phyloP scores from a whole-genome alignment of 2,888 invertebrate genomes.

The Xestia sexstrigata region DNA sequence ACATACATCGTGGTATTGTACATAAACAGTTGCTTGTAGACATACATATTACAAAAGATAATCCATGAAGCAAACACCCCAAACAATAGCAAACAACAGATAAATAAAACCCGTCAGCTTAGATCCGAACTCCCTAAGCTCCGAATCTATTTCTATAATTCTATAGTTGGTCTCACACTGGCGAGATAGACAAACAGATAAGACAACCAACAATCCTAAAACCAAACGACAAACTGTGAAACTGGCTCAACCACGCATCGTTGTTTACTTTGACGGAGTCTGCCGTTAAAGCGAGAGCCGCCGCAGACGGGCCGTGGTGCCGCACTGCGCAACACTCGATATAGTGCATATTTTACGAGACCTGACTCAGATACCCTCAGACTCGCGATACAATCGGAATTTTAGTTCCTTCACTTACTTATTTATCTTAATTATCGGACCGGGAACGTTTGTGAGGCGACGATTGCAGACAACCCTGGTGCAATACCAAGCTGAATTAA shows the following conservation, averaged over 20 bases:
- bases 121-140: constrained; percentile 56
- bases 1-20: background rate
- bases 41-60: constrained; percentile 28
- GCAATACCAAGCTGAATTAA: constrained; percentile 61
- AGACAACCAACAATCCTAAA: constrained; percentile 65
- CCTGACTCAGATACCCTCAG: constrained; percentile 71
- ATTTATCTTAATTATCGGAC: constrained; percentile 68
- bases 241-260: constrained; percentile 79
- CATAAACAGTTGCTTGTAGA: background rate
- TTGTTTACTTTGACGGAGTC: constrained; percentile 84
- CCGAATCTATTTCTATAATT: constrained; percentile 65
- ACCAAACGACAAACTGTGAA: constrained; percentile 76
- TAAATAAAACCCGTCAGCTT: constrained; percentile 53
- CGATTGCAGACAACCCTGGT: constrained; percentile 60
- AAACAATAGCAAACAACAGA: constrained; percentile 37
- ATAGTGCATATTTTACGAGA: constrained; percentile 89
- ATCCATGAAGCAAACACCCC: constrained; percentile 51
- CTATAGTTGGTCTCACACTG: constrained; percentile 44
- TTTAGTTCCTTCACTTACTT: constrained; percentile 63
- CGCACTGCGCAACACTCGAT: constrained; percentile 85
- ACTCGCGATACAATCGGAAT: constrained; percentile 69
- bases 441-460: constrained; percentile 64
- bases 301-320: constrained; percentile 78
- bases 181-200: constrained; percentile 67
- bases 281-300: constrained; percentile 75